Conservation (phyloP, 1,140 invertebrate genomes). For the Bombus cullumanus region DNA sequence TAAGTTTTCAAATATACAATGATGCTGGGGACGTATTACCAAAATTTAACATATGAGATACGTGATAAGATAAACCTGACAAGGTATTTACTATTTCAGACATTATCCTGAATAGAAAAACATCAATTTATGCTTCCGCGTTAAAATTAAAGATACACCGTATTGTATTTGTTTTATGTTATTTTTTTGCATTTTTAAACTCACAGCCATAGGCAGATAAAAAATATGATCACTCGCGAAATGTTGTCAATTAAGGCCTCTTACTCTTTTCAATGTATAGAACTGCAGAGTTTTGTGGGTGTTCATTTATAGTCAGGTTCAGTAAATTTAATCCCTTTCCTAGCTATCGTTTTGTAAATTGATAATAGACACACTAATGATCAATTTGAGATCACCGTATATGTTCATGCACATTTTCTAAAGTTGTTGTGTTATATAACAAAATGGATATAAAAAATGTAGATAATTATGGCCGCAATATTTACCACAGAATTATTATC, state of each 20-base stretch:
- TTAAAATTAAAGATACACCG: constrained; percentile 48
- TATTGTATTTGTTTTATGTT: constrained; percentile 40
- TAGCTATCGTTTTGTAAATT: neutral
- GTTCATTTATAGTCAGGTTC: neutral
- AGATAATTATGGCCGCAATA: constrained; percentile 53
- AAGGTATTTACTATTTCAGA: constrained; percentile 70
- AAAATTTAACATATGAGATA: constrained; percentile 59
- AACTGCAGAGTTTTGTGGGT: neutral
- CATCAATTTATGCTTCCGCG: constrained; percentile 23
- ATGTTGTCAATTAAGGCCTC: constrained; percentile 56
- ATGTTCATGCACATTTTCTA: neutral
- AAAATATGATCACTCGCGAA: constrained; percentile 52
- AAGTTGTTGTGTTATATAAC: constrained; percentile 9
- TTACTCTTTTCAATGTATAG: constrained; percentile 12
- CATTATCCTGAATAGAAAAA: neutral
- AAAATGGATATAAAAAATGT: constrained; percentile 20
- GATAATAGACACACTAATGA: neutral
- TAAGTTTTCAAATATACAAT: constrained; percentile 5
- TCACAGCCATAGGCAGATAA: constrained; percentile 77
- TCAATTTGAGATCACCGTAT: constrained; percentile 24
- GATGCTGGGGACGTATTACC: neutral
- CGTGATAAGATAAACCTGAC: constrained; percentile 66
- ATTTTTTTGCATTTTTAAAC: constrained; percentile 61
- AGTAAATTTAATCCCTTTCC: neutral
- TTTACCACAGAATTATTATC: constrained; percentile 39